Conservation (phyloP, 2,888 invertebrate species). For the Lasius fuliginosus region DNA sequence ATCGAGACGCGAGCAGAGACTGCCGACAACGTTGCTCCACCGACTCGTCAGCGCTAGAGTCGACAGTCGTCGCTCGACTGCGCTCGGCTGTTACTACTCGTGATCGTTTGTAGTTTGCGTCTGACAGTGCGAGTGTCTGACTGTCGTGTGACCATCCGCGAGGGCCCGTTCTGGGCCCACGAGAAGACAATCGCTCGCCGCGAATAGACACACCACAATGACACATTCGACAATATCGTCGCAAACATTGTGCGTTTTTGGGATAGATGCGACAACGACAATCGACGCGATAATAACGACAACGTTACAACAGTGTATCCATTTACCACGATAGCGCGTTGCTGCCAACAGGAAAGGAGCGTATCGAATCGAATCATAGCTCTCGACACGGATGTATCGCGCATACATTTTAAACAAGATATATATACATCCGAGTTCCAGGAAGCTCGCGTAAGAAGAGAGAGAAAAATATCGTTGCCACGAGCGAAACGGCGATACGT, state of each 20-base stretch:
- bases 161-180: constrained; percentile 72
- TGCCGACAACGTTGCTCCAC: constrained; percentile 81
- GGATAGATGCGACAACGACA: constrained; percentile 25
- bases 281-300: background rate
- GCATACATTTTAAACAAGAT: background rate
- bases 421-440: background rate
- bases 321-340: constrained; percentile 64
- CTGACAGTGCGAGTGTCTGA: constrained; percentile 71
- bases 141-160: constrained; percentile 57
- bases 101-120: constrained; percentile 74
- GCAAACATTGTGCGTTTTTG: constrained; percentile 24
- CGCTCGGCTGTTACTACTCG: constrained; percentile 43
- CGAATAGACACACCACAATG: constrained; percentile 57
- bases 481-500: background rate
- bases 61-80: constrained; percentile 71
- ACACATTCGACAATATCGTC: constrained; percentile 49
- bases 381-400: constrained; percentile 9
- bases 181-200: constrained; percentile 43
- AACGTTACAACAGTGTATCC: constrained; percentile 30
- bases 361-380: background rate
- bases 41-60: constrained; percentile 70
- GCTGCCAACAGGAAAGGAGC: background rate
- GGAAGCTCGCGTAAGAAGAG: background rate
- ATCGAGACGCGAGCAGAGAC: constrained; percentile 69
- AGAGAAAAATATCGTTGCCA: background rate